A percentile compares a stretch with the other conserved stretches of the same genome.
Conservation (phyloP, 2,888 invertebrate genomes). For the Biston stratarius region DNA sequence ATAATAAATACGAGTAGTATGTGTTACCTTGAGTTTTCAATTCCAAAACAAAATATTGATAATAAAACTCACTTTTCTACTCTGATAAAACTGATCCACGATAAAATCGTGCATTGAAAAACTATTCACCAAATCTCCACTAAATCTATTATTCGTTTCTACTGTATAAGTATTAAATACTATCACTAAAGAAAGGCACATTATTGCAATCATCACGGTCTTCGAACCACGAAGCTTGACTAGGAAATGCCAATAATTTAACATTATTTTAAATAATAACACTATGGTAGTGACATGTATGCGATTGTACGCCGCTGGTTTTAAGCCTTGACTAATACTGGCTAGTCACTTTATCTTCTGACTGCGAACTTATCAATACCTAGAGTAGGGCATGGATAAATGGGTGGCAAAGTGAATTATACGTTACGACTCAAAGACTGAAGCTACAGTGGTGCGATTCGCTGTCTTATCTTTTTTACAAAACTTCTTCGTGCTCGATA, state of each 20-base stretch:
- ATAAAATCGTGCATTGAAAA: conserved; percentile 11
- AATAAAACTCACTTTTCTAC: conserved; percentile 23
- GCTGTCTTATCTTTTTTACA: background rate
- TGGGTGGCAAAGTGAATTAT: background rate
- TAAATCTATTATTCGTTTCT: background rate
- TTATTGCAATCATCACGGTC: conserved; percentile 8
- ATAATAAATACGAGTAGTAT: background rate
- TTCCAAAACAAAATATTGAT: background rate
- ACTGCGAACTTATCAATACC: conserved; percentile 4
- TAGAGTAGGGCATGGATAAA: conserved; percentile 4
- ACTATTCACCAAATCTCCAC: background rate
- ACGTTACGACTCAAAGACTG: background rate
- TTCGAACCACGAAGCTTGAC: conserved; percentile 4
- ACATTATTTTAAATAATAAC: background rate
- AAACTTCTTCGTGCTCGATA: no score
- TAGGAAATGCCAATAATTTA: conserved; percentile 2
- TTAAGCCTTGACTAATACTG: conserved; percentile 3
- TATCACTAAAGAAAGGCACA: conserved; percentile 19
- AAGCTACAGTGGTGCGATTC: background rate
- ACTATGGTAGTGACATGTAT: background rate
- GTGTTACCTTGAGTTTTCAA: background rate
- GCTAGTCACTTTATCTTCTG: conserved; percentile 8
- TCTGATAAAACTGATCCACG: conserved; percentile 27
- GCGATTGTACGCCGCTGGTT: conserved; percentile 5
- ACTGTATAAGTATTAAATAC: conserved; percentile 10